These are phyloP conservation scores for Scaptomyza hsui DNA, from an alignment of 1,140 invertebrate genomes.

Conservation along the genomic window DNA sequence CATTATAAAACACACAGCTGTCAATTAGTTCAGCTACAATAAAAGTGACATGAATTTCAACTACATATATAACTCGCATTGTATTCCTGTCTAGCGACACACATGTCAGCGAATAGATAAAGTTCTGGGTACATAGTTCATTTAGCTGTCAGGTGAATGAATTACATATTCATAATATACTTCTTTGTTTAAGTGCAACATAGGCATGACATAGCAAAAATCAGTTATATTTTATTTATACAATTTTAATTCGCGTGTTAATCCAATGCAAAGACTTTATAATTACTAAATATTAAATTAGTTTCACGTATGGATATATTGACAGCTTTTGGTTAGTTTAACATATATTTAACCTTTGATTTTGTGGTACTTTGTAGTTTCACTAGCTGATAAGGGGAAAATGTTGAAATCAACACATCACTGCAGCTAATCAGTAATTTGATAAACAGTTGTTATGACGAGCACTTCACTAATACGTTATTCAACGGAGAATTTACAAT, in stretches of 20 bases:
- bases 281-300: not conserved
- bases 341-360: not conserved
- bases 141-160: slow-evolving; percentile 34
- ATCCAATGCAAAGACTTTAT: not conserved
- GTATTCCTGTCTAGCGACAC: not conserved
- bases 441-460: slow-evolving; percentile 11
- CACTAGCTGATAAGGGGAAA: slow-evolving; percentile 1
- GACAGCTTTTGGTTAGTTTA: not conserved
- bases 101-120: slow-evolving; percentile 27
- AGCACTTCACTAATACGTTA: not conserved
- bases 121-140: slow-evolving; percentile 56
- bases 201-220: slow-evolving; percentile 47
- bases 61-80: too few relatives aligned
- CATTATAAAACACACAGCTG: not conserved
- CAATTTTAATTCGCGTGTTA: slow-evolving; percentile 2
- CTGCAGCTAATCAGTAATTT: slow-evolving; percentile 2
- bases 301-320: not conserved
- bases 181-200: slow-evolving; percentile 28
- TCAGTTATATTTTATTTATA: not conserved
- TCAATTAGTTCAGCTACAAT: not conserved
- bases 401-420: not conserved
- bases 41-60: not conserved
- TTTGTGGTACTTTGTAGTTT: not conserved
- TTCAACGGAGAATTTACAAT: too few relatives aligned
- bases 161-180: not conserved